Evolutionary conservation across 2,113 vertebrate genomes (phyloP), one percentile per base, ranked within the genome.

Genomic region (Melanotaenia duboulayi): DNA sequence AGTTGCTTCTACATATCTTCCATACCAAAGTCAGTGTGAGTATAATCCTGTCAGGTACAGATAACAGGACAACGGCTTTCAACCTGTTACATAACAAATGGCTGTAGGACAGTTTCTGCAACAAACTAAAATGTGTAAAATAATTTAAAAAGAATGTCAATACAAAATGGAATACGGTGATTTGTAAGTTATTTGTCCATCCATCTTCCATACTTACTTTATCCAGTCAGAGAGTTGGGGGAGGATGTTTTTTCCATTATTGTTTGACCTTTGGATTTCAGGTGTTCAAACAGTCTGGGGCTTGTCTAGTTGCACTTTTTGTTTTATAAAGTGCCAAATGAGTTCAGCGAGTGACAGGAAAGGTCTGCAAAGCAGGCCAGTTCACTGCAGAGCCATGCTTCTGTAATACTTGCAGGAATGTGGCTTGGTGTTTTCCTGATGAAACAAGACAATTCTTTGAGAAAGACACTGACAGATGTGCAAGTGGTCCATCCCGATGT

Each of bases 31-130:
- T 35, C 17, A 20, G 49, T 54, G 49, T 51, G 25, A 23, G 63
- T 25, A 2, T 0, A 25, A 65, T 49, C 61, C 0, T 25, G 71
- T 22, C 48, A 42, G 25, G 24, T 37, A 20, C 57, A 58, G 11
- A 64, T 20, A 19, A 69, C 19, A 67, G 48, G 28, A 56, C n/a
- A 39, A 51, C 32, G 56, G 42, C 37, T 65, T 37, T 57, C 50
- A 63, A 13, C 8, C 17, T 23, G 20, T 66, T 56, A 19, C 1
- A 11, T 3, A 14, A 46, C 51, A 71, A 39, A 11, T 58, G 60
- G 74, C 61, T 49, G 11, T 44, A 44, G 55, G 13, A 55, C 39
- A 56, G 32, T 54, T 60, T 28, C 63, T 57, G 28, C 11, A 54
- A 25, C 24, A 7, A n/a, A 20, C 14, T 19, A 22, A 46, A 59